Evolutionary conservation across 2,113 vertebrate species (phyloP), one percentile per base, ranked within the genome.

Genomic region (Reinhardtius hippoglossoides): DNA sequence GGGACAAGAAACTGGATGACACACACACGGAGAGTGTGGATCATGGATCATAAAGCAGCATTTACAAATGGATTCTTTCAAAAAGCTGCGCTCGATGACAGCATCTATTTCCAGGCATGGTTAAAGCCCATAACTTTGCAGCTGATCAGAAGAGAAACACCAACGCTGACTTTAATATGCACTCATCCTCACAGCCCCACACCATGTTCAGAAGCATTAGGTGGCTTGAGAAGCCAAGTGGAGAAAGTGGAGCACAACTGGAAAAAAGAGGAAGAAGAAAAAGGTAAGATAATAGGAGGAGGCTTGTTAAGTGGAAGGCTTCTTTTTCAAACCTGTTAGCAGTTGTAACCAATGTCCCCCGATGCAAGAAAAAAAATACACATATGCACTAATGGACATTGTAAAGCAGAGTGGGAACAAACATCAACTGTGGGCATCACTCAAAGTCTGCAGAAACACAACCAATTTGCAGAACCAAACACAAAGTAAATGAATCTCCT

Each of bases 41-140:
- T 82, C 83, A 83, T 50, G 76, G 82, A 77, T 82, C 74, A 84
- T 81, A 84, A 86, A 81, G 71, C 74, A 78, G 14, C 61, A 66
- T 76, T 74, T 56, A 83, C 68, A 71, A 88, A 92, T 73, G 68
- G 57, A 78, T 74, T 82, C 58, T 80, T 76, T 77, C 57, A 73
- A 80, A 75, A 80, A 76, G 71, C 71, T 58, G 59, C 78, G 73
- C 71, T 72, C 54, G 15, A 61, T 84, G 71, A 83, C 61, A 86
- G 78, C 84, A 85, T 80, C 72, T 31, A 88, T 89, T 81, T 80
- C 31, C 66, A 78, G 55, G 76, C 61, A 27, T 44, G 3, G 67
- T 82, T 78, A 79, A 69, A 78, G 26, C 23, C 16, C 48, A 31
- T 75, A 57, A 69, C 77, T 76, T 76, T 76, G 60, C 67, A 74